Percentiles rank a stretch among this genome's conserved stretches.
Evolutionary conservation across 2,797 vertebrate species (phyloP).

Genomic region (Notolepis coatsorum): DNA sequence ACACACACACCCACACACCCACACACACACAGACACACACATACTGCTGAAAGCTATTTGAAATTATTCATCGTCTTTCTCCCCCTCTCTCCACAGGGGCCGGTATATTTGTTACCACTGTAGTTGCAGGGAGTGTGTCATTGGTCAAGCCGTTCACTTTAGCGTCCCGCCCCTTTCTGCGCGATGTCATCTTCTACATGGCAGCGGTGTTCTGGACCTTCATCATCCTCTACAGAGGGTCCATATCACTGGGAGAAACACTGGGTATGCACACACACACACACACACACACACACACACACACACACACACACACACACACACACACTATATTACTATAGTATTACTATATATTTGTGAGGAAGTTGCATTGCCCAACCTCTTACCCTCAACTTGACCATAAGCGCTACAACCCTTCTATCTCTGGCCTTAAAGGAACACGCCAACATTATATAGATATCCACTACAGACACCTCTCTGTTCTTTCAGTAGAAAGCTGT

Average conservation of each 20-base stretch:
- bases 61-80: background rate
- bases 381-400: too few relatives aligned
- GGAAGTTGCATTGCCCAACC: too few relatives aligned
- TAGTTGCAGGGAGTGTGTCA: constrained; percentile 92
- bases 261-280: constrained; percentile 79
- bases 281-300: background rate
- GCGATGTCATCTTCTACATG: constrained; percentile 95
- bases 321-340: background rate
- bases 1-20: background rate
- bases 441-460: too few relatives aligned
- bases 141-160: constrained; percentile 89
- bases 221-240: constrained; percentile 85
- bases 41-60: background rate
- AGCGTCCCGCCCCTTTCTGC: constrained; percentile 94
- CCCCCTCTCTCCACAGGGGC: constrained; percentile 79
- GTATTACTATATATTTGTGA: background rate
- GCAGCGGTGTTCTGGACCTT: constrained; percentile 93
- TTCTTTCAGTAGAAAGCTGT: too few relatives aligned
- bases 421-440: too few relatives aligned
- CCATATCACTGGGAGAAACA: constrained; percentile 83
- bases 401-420: too few relatives aligned
- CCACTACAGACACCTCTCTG: too few relatives aligned
- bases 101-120: constrained; percentile 94
- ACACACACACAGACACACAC: background rate
- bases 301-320: background rate